Conservation (phyloP, 2,113 vertebrate species). For the Zootoca vivipara region DNA sequence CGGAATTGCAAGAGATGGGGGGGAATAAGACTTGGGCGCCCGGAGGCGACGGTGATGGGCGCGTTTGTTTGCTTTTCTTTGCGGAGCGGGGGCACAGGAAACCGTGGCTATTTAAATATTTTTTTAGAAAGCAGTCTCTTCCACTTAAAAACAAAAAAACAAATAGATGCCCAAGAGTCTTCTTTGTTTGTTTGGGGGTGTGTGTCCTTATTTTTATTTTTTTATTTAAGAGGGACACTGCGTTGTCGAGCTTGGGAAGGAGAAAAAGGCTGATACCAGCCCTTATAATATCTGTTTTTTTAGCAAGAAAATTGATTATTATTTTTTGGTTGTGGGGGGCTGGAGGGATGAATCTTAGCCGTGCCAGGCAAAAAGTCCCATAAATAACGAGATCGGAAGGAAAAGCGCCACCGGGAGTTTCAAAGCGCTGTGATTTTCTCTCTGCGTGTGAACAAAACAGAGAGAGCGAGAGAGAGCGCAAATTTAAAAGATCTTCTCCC, state of each 20-base stretch:
- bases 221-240: background rate
- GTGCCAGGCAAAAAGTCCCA: background rate
- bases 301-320: too few species aligned
- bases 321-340: too few species aligned
- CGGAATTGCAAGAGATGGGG: too few species aligned
- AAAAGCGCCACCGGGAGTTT: background rate
- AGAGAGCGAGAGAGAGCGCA: background rate
- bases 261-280: background rate
- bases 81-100: too few species aligned
- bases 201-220: background rate
- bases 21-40: too few species aligned
- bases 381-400: background rate
- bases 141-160: background rate
- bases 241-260: too few species aligned
- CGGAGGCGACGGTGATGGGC: too few species aligned
- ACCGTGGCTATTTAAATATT: too few species aligned
- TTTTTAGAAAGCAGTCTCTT: background rate
- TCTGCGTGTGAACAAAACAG: too few species aligned
- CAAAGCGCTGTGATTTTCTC: background rate
- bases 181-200: background rate
- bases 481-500: background rate
- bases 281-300: too few species aligned
- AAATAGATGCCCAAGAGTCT: too few species aligned
- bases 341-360: background rate
- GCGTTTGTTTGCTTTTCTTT: too few species aligned